Evolutionary conservation across 2,888 invertebrate species (phyloP).

Genomic region (Ochropacha duplaris): DNA sequence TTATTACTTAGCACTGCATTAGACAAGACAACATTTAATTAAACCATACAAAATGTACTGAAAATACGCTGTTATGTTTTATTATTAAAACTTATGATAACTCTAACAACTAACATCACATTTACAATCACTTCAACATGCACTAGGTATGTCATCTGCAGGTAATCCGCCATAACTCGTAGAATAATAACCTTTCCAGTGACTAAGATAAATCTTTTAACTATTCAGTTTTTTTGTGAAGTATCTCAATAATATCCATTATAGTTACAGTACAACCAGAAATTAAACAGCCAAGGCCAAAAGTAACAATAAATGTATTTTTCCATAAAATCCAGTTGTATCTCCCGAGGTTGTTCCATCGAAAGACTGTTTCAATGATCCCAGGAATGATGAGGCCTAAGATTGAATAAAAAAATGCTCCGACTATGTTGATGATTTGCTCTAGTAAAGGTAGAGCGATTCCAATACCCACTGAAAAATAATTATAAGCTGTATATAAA

Average conservation of each 20-base stretch:
- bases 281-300: slow-evolving; percentile 85
- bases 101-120: background rate
- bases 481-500: no score
- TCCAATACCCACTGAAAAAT: slow-evolving; percentile 67
- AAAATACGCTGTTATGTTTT: no score
- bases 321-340: slow-evolving; percentile 88
- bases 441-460: slow-evolving; percentile 76
- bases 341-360: slow-evolving; percentile 86
- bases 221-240: slow-evolving; percentile 72
- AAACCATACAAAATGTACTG: no score
- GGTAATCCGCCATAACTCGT: background rate
- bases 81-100: no score
- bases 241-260: slow-evolving; percentile 62
- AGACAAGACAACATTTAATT: no score
- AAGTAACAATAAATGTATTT: slow-evolving; percentile 82
- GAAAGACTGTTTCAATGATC: slow-evolving; percentile 87
- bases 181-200: background rate
- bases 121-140: slow-evolving; percentile 5
- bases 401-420: slow-evolving; percentile 85
- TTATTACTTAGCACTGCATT: no score
- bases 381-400: slow-evolving; percentile 90
- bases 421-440: slow-evolving; percentile 76
- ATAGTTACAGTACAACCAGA: slow-evolving; percentile 83
- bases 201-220: background rate
- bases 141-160: slow-evolving; percentile 7